phyloP scores from a whole-genome alignment of 2,113 vertebrate species.

The Paradoxurus hermaphroditus region DNA sequence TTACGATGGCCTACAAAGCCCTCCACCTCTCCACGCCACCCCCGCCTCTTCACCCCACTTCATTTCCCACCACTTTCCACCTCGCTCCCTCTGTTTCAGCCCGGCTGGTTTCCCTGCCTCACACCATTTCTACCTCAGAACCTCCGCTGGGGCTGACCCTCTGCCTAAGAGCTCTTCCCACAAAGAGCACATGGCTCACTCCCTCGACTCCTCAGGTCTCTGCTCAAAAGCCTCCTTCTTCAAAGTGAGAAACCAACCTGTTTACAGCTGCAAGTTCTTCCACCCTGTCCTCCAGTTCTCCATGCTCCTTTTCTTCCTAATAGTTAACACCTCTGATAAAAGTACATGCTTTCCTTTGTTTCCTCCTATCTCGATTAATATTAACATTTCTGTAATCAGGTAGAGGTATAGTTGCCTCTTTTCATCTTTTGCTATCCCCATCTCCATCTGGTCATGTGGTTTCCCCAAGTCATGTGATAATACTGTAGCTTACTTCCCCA shows the following conservation, averaged over 20 bases:
- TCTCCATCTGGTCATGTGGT: background rate
- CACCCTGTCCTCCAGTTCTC: accelerated
- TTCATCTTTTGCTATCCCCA: background rate
- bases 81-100: background rate
- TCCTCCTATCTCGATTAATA: background rate
- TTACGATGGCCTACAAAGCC: background rate
- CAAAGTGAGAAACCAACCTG: background rate
- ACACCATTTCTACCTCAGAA: background rate
- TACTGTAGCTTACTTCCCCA: background rate
- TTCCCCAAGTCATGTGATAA: background rate
- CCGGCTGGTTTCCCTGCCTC: background rate
- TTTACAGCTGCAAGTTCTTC: background rate
- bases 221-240: background rate
- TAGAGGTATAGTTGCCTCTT: background rate
- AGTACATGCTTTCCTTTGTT: background rate
- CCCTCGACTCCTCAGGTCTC: background rate
- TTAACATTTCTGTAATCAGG: background rate
- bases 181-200: accelerated
- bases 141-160: background rate
- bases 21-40: background rate
- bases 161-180: background rate
- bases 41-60: background rate
- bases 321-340: background rate
- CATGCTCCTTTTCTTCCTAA: background rate
- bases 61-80: background rate